phyloP scores from a whole-genome alignment of 2,113 vertebrate genomes.

The Onychostruthus taczanowskii region DNA sequence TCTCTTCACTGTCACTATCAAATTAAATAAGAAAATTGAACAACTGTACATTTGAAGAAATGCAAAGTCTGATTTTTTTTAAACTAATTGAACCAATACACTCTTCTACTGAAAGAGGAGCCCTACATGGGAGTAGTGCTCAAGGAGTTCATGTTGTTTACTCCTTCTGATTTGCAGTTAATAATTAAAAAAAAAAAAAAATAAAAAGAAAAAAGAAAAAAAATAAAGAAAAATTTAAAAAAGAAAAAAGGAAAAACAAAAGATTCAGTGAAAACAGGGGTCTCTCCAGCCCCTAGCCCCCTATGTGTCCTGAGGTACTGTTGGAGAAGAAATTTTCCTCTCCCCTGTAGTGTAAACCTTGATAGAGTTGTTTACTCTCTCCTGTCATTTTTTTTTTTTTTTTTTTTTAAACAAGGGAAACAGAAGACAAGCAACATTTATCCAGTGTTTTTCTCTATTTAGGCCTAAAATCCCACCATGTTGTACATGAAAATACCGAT shows the following conservation, averaged over 20 bases:
- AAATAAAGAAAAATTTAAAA: background rate
- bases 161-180: background rate
- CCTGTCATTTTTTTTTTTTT: too few species aligned
- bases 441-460: background rate
- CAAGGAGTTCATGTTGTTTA: background rate
- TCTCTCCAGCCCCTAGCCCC: fast-evolving
- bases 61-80: background rate
- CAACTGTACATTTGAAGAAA: background rate
- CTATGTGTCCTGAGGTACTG: background rate
- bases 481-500: background rate
- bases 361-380: background rate
- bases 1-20: background rate
- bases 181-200: background rate
- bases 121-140: background rate
- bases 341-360: fast-evolving
- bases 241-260: background rate
- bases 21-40: background rate
- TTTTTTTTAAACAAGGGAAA: background rate
- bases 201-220: background rate
- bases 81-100: background rate
- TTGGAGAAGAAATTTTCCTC: background rate
- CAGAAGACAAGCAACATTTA: background rate
- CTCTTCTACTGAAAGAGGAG: background rate
- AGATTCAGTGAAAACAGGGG: background rate
- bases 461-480: background rate